Evolutionary conservation across 2,797 vertebrate genomes (phyloP), one percentile per base, ranked within the genome.

Genomic region (Sciurus carolinensis): DNA sequence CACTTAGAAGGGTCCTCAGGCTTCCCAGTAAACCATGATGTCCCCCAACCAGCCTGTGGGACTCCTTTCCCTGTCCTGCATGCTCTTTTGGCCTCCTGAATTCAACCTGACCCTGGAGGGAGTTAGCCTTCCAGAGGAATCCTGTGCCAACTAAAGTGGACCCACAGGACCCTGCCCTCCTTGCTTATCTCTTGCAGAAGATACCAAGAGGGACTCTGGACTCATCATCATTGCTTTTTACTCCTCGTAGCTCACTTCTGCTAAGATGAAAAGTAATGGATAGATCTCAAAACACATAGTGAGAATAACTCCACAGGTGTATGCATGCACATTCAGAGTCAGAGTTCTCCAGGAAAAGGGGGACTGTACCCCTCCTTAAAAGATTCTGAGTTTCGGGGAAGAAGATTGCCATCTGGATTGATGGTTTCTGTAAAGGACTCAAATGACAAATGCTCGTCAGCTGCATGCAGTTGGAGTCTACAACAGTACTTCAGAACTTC

Each of bases 391-490:
- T 26, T 71, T 39, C 15, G 20, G 42, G n/a, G 36, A 24, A 62
- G 59, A 62, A 42, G 62, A 18, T 54, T 1, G 3, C 11, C 44
- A 2, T 10, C 8, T 3, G 18, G 0, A 20, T 22, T 30, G n/a
- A 4, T 73, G 69, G 26, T 52, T 57, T 93, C 77, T 1, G 0
- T 73, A 42, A 66, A 44, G 64, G 50, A 42, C 20, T 64, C 30
- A 2, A 1, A 1, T 13, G 2, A 26, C 30, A 2, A 1, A 1
- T 13, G 3, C 30, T 66, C 36, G 6, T 8, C 12, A 18, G 62
- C 72, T 26, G 24, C 14, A 3, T 67, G 10, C 17, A 67, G 5
- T 69, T 36, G 20, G 15, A 66, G 44, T 88, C 72, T 84, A 5
- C n/a, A 13, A 17, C 3, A 5, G 1, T 39, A 3, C 84, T 80